Percentiles rank a stretch among this genome's conserved stretches.
phyloP scores from a whole-genome alignment of 2,113 vertebrate species.

The Rhynchomys soricoides region DNA sequence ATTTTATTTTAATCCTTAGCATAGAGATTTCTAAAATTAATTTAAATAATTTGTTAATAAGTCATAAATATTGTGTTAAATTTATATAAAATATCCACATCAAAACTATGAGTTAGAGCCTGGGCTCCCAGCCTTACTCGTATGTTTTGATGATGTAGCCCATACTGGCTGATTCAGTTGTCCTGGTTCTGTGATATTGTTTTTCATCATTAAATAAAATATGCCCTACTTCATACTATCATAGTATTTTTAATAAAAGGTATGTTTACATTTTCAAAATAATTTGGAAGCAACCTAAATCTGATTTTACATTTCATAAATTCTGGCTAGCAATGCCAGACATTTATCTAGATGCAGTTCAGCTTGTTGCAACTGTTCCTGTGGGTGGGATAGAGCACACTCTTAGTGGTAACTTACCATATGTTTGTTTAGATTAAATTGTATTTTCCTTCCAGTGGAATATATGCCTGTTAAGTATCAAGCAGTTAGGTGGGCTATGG shows the following conservation, averaged over 20 bases:
- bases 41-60: neutral
- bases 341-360: neutral
- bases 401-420: neutral
- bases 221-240: neutral
- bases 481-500: neutral
- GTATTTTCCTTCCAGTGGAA: neutral
- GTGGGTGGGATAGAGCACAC: neutral
- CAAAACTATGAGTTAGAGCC: neutral
- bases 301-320: neutral
- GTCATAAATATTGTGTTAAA: neutral
- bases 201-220: constrained; percentile 19
- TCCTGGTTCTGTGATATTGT: neutral
- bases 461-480: neutral
- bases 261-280: neutral
- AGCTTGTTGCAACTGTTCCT: neutral
- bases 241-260: neutral
- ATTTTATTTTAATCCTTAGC: neutral
- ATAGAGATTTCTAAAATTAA: neutral
- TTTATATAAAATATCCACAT: constrained; percentile 14
- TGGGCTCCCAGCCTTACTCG: neutral
- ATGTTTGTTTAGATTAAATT: neutral
- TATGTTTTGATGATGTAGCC: neutral
- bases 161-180: constrained; percentile 13
- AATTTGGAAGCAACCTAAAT: neutral
- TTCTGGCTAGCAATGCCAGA: neutral